Conservation (phyloP, 2,797 vertebrate species). For the Urosaurus nigricauda region DNA sequence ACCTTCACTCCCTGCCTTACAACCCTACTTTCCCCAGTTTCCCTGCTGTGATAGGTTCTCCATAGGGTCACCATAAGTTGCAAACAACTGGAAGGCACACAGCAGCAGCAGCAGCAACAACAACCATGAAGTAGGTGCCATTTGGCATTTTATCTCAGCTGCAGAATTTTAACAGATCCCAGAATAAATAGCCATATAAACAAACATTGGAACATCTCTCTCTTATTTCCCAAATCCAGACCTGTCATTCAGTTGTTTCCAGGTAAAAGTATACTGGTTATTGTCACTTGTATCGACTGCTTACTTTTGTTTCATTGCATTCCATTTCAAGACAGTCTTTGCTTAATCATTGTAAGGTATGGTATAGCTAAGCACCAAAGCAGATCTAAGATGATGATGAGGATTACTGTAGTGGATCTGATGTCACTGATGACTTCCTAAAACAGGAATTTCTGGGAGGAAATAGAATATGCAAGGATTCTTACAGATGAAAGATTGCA, state of each 20-base stretch:
- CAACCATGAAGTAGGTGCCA: neutral
- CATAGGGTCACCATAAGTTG: too few species aligned
- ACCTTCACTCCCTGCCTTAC: neutral
- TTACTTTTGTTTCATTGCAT: neutral
- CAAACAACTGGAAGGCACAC: too few species aligned
- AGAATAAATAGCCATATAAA: neutral
- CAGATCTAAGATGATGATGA: neutral
- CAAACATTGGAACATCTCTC: neutral
- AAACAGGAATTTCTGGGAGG: too few species aligned
- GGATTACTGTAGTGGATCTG: neutral
- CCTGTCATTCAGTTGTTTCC: neutral
- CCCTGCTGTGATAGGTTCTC: too few species aligned
- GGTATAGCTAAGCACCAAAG: neutral
- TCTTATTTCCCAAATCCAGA: neutral
- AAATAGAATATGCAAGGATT: neutral
- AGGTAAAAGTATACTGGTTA: neutral
- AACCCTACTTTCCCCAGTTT: neutral
- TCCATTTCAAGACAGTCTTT: neutral
- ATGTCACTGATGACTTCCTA: neutral
- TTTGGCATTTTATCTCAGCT: neutral
- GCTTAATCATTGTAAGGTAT: neutral
- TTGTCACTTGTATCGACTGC: neutral
- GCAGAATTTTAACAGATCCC: constrained; percentile 5
- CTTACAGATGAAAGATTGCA: neutral
- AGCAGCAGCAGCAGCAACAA: too few species aligned